Percentiles rank a stretch among this genome's conserved stretches.
phyloP scores from a whole-genome alignment of 1,140 invertebrate genomes.

The Solenopsis invicta region DNA sequence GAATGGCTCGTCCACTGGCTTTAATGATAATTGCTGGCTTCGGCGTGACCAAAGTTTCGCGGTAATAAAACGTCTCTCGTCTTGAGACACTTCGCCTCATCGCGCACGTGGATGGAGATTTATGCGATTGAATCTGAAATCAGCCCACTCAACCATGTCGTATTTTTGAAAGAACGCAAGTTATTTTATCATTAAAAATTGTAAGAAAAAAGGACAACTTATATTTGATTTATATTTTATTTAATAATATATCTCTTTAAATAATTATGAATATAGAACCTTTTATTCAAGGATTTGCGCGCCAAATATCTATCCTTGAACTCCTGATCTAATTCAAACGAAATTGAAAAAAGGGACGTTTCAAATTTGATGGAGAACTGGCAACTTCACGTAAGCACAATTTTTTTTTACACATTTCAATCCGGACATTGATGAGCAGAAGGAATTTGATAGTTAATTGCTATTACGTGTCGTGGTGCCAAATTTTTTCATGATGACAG shows the following conservation, averaged over 20 bases:
- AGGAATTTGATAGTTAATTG: conserved; percentile 79
- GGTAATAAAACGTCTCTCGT: conserved; percentile 47
- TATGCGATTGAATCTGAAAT: conserved; percentile 31
- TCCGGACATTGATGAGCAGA: conserved; percentile 36
- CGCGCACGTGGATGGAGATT: conserved; percentile 19
- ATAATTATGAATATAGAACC: not conserved
- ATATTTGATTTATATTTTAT: not conserved
- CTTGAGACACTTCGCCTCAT: conserved; percentile 9
- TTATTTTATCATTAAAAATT: not conserved
- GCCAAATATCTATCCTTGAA: not conserved
- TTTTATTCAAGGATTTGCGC: not conserved
- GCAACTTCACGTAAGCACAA: not conserved
- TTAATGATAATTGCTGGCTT: conserved; percentile 65
- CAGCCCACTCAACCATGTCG: not conserved
- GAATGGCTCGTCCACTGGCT: conserved; percentile 43
- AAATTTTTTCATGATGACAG: conserved; percentile 76
- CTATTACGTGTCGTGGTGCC: conserved; percentile 64
- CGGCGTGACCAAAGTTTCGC: conserved; percentile 48
- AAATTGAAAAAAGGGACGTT: not conserved
- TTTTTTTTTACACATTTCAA: not conserved
- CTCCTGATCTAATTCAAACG: not conserved
- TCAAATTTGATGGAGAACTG: not conserved
- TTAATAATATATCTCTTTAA: not conserved
- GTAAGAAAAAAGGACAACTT: not conserved
- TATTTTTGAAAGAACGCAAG: not conserved